Conservation (phyloP, 1,140 invertebrate genomes). For the Lasaia peninsularis region DNA sequence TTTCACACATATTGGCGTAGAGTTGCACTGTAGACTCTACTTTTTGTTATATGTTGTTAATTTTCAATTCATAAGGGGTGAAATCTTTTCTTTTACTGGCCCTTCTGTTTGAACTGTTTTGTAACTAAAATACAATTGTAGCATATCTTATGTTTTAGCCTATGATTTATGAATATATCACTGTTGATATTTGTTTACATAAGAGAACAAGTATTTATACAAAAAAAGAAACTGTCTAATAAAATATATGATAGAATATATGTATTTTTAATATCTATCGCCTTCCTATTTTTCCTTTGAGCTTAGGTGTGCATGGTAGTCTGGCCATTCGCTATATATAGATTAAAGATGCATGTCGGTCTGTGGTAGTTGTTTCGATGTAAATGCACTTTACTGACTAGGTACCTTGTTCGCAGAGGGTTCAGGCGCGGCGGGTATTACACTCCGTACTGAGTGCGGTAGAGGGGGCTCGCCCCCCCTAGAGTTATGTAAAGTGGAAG, state of each 20-base stretch:
- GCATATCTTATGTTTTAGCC: not conserved
- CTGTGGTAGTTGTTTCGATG: not conserved
- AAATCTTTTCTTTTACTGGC: not conserved
- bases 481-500: conserved; percentile 33
- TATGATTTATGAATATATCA: conserved; percentile 1
- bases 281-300: conserved; percentile 16
- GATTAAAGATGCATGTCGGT: not conserved
- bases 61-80: not conserved
- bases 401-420: conserved; percentile 60
- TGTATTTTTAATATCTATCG: conserved; percentile 14
- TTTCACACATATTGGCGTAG: not conserved
- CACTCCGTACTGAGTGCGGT: conserved; percentile 68
- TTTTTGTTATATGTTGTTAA: conserved; percentile 8
- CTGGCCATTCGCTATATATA: conserved; percentile 1
- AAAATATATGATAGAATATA: conserved; percentile 15
- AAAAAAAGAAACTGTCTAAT: conserved; percentile 12
- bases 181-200: conserved; percentile 15
- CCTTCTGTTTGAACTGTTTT: not conserved
- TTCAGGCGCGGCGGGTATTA: conserved; percentile 61
- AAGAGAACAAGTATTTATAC: conserved; percentile 2
- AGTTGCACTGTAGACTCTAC: not conserved
- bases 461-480: conserved; percentile 41
- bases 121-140: not conserved
- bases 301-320: conserved; percentile 21
- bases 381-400: conserved; percentile 30